A percentile compares a stretch with the other conserved stretches of the same genome.
These are phyloP conservation scores for Acronicta psi DNA, from an alignment of 2,888 invertebrate species.

Conservation along the genomic window DNA sequence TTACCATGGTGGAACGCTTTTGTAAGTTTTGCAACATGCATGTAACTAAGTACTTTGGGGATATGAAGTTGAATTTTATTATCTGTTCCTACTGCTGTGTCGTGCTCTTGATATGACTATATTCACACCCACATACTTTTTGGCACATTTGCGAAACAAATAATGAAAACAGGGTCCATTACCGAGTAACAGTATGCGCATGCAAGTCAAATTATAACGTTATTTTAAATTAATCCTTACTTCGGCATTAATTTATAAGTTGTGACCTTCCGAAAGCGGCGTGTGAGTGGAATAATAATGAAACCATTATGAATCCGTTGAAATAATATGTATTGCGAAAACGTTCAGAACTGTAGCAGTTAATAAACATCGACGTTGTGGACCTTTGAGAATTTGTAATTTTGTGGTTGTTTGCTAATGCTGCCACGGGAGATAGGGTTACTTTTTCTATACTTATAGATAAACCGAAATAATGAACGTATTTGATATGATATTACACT, in stretches of 20 bases:
- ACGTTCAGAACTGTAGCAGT: slow-evolving; percentile 6
- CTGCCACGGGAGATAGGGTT: too few relatives aligned
- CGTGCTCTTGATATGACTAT: too few relatives aligned
- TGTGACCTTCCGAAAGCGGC: slow-evolving; percentile 19
- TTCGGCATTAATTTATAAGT: slow-evolving; percentile 19
- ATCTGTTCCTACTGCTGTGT: too few relatives aligned
- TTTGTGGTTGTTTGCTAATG: background rate
- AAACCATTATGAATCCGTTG: slow-evolving; percentile 29
- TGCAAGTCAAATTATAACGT: slow-evolving; percentile 17
- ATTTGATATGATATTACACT: too few relatives aligned
- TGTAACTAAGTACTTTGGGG: too few relatives aligned
- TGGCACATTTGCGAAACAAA: slow-evolving; percentile 8
- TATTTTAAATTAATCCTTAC: slow-evolving; percentile 16
- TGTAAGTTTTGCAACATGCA: too few relatives aligned
- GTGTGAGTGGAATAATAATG: slow-evolving; percentile 22
- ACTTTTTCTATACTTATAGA: too few relatives aligned
- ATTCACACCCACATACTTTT: background rate
- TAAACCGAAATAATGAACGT: too few relatives aligned
- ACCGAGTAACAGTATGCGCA: slow-evolving; percentile 4
- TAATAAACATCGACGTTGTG: background rate
- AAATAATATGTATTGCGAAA: slow-evolving; percentile 35
- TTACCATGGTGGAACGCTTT: too few relatives aligned
- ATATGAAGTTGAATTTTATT: too few relatives aligned
- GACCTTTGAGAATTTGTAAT: slow-evolving; percentile 5
- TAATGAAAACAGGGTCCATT: background rate